Percentiles rank a stretch among this genome's conserved stretches.
Conservation (phyloP, 2,888 invertebrate species). For the Scrobipalpa costella region DNA sequence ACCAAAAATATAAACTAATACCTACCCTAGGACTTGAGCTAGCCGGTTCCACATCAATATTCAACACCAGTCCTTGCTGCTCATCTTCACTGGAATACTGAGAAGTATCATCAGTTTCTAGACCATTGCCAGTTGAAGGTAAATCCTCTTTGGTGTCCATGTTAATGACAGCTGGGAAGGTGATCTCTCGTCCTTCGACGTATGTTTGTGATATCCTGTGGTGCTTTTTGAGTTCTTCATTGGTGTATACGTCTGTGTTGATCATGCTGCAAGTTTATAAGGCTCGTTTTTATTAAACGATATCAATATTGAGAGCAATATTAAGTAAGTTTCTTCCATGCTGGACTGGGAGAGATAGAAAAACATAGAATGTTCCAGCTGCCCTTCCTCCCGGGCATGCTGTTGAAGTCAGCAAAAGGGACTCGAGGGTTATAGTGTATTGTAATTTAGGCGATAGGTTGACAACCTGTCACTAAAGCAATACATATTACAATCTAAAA, state of each 20-base stretch:
- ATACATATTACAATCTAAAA: too few relatives aligned
- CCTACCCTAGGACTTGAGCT: conserved; percentile 52
- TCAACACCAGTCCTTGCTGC: conserved; percentile 61
- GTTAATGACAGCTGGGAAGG: conserved; percentile 53
- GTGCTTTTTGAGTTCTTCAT: conserved; percentile 71
- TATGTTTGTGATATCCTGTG: conserved; percentile 72
- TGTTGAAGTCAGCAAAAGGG: too few relatives aligned
- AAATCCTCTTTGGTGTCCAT: conserved; percentile 43
- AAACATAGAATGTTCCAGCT: too few relatives aligned
- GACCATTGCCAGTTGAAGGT: conserved; percentile 41
- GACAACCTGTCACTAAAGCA: too few relatives aligned
- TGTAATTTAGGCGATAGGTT: too few relatives aligned
- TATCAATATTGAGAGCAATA: too few relatives aligned
- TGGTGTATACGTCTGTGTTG: conserved; percentile 68
- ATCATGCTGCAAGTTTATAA: conserved; percentile 50
- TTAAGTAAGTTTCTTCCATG: too few relatives aligned
- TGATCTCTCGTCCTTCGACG: conserved; percentile 72
- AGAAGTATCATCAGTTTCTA: conserved; percentile 51
- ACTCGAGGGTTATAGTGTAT: too few relatives aligned
- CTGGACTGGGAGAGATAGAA: too few relatives aligned
- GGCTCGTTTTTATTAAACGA: too few relatives aligned
- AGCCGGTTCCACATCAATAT: conserved; percentile 60
- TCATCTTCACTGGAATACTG: conserved; percentile 70
- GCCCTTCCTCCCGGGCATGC: too few relatives aligned
- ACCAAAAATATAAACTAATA: conserved; percentile 48